These are phyloP conservation scores for Scytalopus superciliaris DNA, from an alignment of 2,113 vertebrate species.

Conservation along the genomic window DNA sequence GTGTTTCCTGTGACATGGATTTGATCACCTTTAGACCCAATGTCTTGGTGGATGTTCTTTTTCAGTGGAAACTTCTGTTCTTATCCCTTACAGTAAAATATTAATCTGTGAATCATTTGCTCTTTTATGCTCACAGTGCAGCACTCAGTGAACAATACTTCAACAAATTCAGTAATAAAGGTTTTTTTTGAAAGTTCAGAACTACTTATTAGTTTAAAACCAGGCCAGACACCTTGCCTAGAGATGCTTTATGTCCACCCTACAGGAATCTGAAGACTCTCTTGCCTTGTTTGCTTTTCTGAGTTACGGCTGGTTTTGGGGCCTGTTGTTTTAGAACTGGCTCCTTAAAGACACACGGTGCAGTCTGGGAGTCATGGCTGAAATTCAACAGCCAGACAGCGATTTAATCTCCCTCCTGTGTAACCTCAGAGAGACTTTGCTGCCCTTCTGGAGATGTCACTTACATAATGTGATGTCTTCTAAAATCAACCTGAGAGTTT, in stretches of 20 bases:
- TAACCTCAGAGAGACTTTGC: neutral
- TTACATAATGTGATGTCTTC: neutral
- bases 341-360: neutral
- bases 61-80: neutral
- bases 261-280: neutral
- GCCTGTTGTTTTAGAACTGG: neutral
- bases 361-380: neutral
- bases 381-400: neutral
- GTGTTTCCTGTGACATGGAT: neutral
- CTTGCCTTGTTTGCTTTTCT: neutral
- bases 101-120: neutral
- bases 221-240: neutral
- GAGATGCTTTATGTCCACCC: neutral
- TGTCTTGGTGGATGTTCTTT: neutral
- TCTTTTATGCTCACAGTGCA: neutral
- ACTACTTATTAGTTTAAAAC: neutral
- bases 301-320: neutral
- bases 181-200: neutral
- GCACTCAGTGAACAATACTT: neutral
- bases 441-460: constrained; percentile 1
- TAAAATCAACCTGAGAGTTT: neutral
- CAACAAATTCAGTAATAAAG: neutral
- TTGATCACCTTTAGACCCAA: neutral
- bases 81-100: neutral
- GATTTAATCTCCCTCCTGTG: neutral